Evolutionary conservation across 2,888 invertebrate genomes (phyloP), one percentile per base, ranked within the genome.

Genomic region (Megamerina dolium): DNA sequence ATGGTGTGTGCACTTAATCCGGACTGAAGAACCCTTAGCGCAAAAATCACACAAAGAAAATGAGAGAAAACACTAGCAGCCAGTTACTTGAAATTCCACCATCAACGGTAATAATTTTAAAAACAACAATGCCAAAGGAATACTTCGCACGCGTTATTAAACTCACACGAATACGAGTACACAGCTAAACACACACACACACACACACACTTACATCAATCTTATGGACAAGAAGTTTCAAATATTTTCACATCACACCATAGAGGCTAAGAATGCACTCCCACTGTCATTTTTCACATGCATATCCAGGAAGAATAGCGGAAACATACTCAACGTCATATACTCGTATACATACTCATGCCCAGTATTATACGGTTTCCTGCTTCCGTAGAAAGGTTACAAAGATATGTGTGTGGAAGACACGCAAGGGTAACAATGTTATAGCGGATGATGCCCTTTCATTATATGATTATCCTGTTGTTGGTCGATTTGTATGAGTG

Each of bases 1-100:
- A n/a, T n/a, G n/a, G n/a, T n/a, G n/a, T n/a, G n/a, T 45, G 48
- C 43, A 51, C 51, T 51, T 51, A 48, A 51, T 51, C 48, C n/a
- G n/a, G n/a, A n/a, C n/a, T 35, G 9, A 17, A 33, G 33, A 33
- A 33, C 33, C 16, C 33, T 23, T 23, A 13, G 27, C 35, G 40
- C 37, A 41, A 19, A 21, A 35, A 23, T 31, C 30, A 46, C 12
- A 19, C 26, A 46, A 27, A 30, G 23, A 10, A 39, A 33, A 29
- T 27, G 14, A 3, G 14, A 19, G 35, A 21, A 35, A 35, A n/a
- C 4, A 8, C 34, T 32, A 35, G 31, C 14, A 44, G 31, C 30
- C 37, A 35, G 41, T 42, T 45, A 45, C 13, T n/a, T n/a, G n/a
- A n/a, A n/a, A n/a, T n/a, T n/a, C n/a, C 23, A 23, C 6, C 6